Evolutionary conservation across 2,113 vertebrate species (phyloP).

Genomic region (Spizaetus ornatus): DNA sequence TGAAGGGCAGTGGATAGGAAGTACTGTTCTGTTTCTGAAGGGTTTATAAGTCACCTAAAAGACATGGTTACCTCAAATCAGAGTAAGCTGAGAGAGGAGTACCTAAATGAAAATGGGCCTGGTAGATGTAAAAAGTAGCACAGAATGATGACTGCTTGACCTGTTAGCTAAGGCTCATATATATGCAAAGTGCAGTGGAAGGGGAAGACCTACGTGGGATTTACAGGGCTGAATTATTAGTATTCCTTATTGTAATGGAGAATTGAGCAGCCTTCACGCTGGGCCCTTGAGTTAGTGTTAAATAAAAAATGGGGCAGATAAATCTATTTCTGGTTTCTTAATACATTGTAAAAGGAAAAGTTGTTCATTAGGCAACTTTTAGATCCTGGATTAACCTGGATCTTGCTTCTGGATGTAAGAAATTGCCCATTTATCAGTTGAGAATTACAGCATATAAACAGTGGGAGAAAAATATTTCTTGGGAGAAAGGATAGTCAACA

Average conservation of each 20-base stretch:
- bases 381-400: background rate
- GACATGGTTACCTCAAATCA: background rate
- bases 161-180: background rate
- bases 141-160: background rate
- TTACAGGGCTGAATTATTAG: background rate
- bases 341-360: background rate
- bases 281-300: background rate
- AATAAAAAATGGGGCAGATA: background rate
- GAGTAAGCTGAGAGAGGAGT: background rate
- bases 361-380: background rate
- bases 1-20: background rate
- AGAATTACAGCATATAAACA: background rate
- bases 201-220: background rate
- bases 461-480: background rate
- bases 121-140: background rate
- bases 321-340: background rate
- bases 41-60: background rate
- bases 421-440: background rate
- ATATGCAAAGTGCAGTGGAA: background rate
- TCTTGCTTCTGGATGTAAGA: background rate
- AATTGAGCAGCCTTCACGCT: background rate
- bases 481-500: background rate
- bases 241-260: background rate
- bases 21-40: background rate
- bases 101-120: background rate